Conservation (phyloP, 2,113 vertebrate genomes). For the Charadrius vociferus region DNA sequence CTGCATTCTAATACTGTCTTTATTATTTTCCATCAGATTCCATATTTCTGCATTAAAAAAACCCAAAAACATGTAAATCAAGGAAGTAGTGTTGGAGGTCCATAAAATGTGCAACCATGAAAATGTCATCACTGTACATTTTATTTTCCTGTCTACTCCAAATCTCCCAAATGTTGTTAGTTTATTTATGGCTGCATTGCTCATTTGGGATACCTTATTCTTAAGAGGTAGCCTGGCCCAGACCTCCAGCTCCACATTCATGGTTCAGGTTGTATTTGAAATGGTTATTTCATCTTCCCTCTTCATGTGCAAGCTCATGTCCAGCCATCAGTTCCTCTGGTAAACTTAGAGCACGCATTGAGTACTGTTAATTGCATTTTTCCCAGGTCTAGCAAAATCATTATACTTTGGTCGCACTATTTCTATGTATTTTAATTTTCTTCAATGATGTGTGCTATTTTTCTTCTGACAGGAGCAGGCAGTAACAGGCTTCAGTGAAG, state of each 20-base stretch:
- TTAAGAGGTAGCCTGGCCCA: neutral
- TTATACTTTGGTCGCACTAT: neutral
- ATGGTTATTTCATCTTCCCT: neutral
- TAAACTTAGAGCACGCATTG: neutral
- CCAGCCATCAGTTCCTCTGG: neutral
- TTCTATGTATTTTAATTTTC: constrained; percentile 1
- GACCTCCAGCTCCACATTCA: neutral
- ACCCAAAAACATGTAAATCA: constrained; percentile 65
- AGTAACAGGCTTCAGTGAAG: neutral
- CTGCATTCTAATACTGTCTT: constrained; percentile 57
- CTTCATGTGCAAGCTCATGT: neutral
- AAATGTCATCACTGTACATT: constrained; percentile 74
- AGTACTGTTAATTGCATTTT: neutral
- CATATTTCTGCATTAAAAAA: constrained; percentile 23
- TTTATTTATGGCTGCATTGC: constrained; percentile 61
- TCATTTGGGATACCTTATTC: constrained; percentile 48
- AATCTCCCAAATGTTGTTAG: constrained; percentile 67
- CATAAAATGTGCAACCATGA: constrained; percentile 71
- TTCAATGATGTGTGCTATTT: neutral
- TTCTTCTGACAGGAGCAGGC: neutral
- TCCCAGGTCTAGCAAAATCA: neutral
- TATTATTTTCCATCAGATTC: constrained; percentile 65
- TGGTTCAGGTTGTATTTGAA: neutral
- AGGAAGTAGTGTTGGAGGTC: constrained; percentile 52
- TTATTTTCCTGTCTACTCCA: constrained; percentile 71